Conservation (phyloP, 2,888 invertebrate genomes). For the Meiosimyza platycephala region DNA sequence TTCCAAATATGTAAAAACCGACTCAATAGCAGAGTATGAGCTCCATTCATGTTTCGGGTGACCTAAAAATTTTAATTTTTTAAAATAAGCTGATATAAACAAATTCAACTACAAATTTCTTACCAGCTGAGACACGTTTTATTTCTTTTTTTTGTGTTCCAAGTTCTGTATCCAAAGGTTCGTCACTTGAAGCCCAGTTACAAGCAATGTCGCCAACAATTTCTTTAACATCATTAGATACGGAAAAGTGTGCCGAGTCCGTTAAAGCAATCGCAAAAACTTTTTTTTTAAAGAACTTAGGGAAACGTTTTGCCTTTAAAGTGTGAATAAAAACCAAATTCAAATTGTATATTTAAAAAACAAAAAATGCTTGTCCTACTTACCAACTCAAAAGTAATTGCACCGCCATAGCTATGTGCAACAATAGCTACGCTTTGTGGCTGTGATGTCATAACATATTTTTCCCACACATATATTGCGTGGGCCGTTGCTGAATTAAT, state of each 20-base stretch:
- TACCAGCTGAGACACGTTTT: constrained; percentile 74
- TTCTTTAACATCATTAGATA: constrained; percentile 45
- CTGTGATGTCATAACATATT: constrained; percentile 71
- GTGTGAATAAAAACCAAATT: constrained; percentile 8
- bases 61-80: constrained; percentile 65
- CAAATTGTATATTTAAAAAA: neutral
- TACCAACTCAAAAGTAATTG: constrained; percentile 73
- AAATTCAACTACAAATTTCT: neutral
- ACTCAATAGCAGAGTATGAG: constrained; percentile 74
- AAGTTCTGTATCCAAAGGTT: constrained; percentile 70
- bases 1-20: constrained; percentile 75
- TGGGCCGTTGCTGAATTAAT: constrained; percentile 74
- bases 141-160: constrained; percentile 69
- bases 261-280: constrained; percentile 83
- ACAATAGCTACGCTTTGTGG: constrained; percentile 77
- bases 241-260: constrained; percentile 75
- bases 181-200: constrained; percentile 74
- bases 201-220: constrained; percentile 53
- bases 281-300: constrained; percentile 72
- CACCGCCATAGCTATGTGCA: constrained; percentile 85
- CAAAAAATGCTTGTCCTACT: constrained; percentile 32
- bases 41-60: constrained; percentile 79
- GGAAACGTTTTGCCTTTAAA: constrained; percentile 68
- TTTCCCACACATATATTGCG: constrained; percentile 76
- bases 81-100: constrained; percentile 1